Conservation (phyloP, 1,140 invertebrate genomes). For the Drosophila punjabiensis region DNA sequence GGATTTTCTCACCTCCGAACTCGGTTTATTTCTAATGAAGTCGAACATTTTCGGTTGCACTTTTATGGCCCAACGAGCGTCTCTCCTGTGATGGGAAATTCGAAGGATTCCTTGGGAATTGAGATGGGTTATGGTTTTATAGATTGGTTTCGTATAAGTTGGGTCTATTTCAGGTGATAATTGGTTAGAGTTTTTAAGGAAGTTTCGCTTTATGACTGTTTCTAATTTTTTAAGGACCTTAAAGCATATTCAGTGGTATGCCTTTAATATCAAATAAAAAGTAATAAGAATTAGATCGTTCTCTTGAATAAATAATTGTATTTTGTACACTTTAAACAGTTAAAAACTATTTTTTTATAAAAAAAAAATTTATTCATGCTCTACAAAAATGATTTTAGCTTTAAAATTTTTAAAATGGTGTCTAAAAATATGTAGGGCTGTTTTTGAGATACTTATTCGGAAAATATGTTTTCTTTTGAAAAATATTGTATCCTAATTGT, state of each 20-base stretch:
- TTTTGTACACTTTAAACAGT: background rate
- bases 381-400: background rate
- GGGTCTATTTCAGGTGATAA: background rate
- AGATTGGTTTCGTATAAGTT: background rate
- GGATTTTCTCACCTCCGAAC: conserved; percentile 71
- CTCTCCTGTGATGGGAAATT: conserved; percentile 11
- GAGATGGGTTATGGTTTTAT: background rate
- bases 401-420: background rate
- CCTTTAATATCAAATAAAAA: accelerated
- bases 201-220: background rate
- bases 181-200: background rate
- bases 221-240: too few species aligned
- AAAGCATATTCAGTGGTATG: background rate
- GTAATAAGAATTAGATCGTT: background rate
- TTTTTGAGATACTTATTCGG: too few species aligned
- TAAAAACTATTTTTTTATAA: background rate
- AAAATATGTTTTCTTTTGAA: too few species aligned
- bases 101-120: conserved; percentile 21
- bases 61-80: conserved; percentile 32
- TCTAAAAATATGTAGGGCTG: background rate
- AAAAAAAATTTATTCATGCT: background rate
- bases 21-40: conserved; percentile 76
- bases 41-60: conserved; percentile 48
- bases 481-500: too few species aligned
- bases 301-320: background rate